These are phyloP conservation scores for Trematomus bernacchii DNA, from an alignment of 2,797 vertebrate genomes.

Conservation along the genomic window DNA sequence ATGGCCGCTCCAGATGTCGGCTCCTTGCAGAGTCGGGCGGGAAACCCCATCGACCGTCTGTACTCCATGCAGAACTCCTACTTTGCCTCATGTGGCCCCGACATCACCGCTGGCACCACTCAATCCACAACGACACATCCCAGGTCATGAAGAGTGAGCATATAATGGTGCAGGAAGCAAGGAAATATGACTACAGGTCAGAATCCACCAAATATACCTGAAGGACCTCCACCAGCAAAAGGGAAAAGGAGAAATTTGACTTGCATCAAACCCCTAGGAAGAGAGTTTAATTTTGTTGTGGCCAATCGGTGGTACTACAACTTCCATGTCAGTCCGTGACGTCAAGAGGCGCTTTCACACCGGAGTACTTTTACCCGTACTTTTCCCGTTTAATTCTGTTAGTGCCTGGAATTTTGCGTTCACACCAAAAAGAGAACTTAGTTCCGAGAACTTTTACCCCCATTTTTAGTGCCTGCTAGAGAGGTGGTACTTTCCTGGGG, in stretches of 20 bases:
- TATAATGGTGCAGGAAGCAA: conserved; percentile 56
- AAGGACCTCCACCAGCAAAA: conserved; percentile 42
- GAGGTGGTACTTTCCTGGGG: too few relatives aligned
- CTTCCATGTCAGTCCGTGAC: too few relatives aligned
- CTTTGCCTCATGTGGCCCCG: conserved; percentile 91
- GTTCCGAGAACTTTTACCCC: too few relatives aligned
- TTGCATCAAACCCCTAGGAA: too few relatives aligned
- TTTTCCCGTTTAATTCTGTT: too few relatives aligned
- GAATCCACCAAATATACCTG: conserved; percentile 33
- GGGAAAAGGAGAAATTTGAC: conserved; percentile 17
- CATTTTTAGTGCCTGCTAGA: too few relatives aligned
- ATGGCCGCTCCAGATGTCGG: conserved; percentile 87
- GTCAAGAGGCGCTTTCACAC: too few relatives aligned
- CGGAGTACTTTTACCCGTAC: too few relatives aligned
- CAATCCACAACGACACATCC: not conserved
- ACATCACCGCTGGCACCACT: not conserved
- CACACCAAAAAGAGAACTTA: too few relatives aligned
- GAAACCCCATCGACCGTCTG: conserved; percentile 94
- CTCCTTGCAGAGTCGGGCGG: conserved; percentile 88
- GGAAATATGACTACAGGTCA: conserved; percentile 3
- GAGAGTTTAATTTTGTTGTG: too few relatives aligned
- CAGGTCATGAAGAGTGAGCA: conserved; percentile 1
- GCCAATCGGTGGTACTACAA: too few relatives aligned
- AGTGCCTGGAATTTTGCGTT: too few relatives aligned
- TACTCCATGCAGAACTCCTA: conserved; percentile 98